Base-by-base conservation (phyloP, 2,888 invertebrate genomes). In the Tipula vernalis region DNA sequence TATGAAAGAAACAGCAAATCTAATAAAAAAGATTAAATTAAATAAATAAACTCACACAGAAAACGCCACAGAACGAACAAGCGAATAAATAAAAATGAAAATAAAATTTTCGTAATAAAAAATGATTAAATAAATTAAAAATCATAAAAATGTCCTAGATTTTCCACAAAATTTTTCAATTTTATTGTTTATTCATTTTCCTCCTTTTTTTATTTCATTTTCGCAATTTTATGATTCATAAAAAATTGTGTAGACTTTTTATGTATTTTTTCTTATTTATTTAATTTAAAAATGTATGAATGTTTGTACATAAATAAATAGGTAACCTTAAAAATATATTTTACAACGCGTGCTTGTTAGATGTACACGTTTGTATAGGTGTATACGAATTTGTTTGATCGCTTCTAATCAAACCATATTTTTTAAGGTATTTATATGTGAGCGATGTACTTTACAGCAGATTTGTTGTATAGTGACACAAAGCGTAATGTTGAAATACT, bases 141-240 rank as follows among this genome's bases (percentile, higher is more conserved):
- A 71, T 71, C 71, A 71, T 71, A 71, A 71, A 71, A 71, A 71
- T 71, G 71, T 71, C 71, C 71, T 71, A 71, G 71, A 71, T 71
- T 71, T 71, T 71, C 71, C 71, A 71, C 71, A 71, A 71, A 71
- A 28, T 28, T 71, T 71, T 71, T 71, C 71, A 71, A 71, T 71
- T 71, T 71, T 71, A 71, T 71, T 71, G 71, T 71, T 71, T 71
- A 71, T 71, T 71, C 71, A 71, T 71, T 71, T 71, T 71, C 71
- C 71, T 71, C 28, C 28, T 71, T 71, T 15, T 47, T 51, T n/a
- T 51, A 71, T 71, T 71, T 71, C 71, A 71, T 71, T 71, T 71
- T 71, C 71, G 12, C 71, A 71, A 71, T 71, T 71, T 71, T 71
- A 71, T 71, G 71, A 71, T 3, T 71, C 71, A 71, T 71, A 71